Base-by-base conservation (phyloP, 1,140 invertebrate species). In the Proctacanthus coquilletti region DNA sequence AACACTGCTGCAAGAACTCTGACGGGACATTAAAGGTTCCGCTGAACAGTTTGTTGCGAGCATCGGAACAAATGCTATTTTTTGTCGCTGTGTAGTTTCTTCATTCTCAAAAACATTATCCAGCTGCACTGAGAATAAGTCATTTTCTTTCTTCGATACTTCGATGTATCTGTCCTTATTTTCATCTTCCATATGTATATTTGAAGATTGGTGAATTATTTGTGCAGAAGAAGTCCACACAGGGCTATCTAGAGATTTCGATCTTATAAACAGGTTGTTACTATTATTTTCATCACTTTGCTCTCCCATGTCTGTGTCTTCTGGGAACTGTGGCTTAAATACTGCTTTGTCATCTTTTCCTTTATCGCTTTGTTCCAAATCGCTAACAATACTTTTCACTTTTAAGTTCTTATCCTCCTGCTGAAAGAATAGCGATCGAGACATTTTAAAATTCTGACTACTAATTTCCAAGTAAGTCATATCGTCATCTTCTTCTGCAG, bases 101-200 rank as follows among this genome's bases (percentile, higher is more conserved):
- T 84, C 80, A 18, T 71, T 64, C 42, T 82, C 80, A 48, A 80
- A 75, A 14, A 76, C 75, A 36, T 71, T 67, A 44, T 84, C 80
- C 20, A 80, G 53, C 27, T 75, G 73, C 45, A 75, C 71, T 30
- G 74, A 80, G 47, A 83, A 81, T 18, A 70, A 70, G 57, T 85
- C 82, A 45, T 65, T 63, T 23, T 60, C 61, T 41, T 42, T 50
- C 38, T 17, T 36, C 14, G n/a, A 32, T 25, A 25, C 23, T 25
- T 25, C 6, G 23, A 8, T 25, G 23, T 8, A n/a, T n/a, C n/a
- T n/a, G n/a, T n/a, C n/a, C n/a, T n/a, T n/a, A n/a, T n/a, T n/a
- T n/a, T 23, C 29, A 37, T 25, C 19, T 27, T n/a, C 18, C 23
- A 27, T 19, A 15, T 30, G 39, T 8, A 54, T 18, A 33, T 45